A percentile compares a stretch with the other conserved stretches of the same genome.
These are phyloP conservation scores for Lepidurus arcticus DNA, from an alignment of 1,140 invertebrate genomes.

Conservation along the genomic window DNA sequence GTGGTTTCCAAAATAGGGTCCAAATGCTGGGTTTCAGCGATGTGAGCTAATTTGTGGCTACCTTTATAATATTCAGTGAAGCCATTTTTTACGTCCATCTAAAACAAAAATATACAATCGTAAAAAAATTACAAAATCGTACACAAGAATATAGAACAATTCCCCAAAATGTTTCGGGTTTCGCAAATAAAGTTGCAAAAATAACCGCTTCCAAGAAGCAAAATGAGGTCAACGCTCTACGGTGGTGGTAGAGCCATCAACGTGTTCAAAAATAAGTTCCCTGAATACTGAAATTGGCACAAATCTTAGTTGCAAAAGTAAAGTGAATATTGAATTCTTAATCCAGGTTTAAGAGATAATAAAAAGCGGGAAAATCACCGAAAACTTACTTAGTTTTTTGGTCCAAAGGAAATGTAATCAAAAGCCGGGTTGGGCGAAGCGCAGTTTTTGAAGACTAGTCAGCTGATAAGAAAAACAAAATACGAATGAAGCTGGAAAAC, in stretches of 20 bases:
- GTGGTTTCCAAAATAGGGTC: neutral
- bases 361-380: neutral
- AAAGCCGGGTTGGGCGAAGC: neutral
- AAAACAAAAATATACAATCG: neutral
- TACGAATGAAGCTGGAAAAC: neutral
- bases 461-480: slow-evolving; percentile 15
- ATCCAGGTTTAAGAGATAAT: neutral
- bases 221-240: neutral
- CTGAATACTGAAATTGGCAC: neutral
- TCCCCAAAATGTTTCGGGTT: neutral
- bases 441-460: neutral
- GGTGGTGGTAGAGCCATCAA: neutral
- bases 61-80: neutral
- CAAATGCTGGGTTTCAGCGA: neutral
- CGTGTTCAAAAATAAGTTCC: neutral
- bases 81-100: slow-evolving; percentile 3
- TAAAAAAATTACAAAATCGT: neutral
- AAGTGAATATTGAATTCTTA: no score
- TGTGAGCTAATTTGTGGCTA: slow-evolving; percentile 1
- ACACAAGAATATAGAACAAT: neutral
- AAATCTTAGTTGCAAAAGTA: no score
- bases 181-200: no score
- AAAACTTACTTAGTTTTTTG: neutral
- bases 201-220: neutral
- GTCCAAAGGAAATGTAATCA: neutral